These are phyloP conservation scores for Drosophila testacea DNA, from an alignment of 2,888 invertebrate species.

Conservation along the genomic window DNA sequence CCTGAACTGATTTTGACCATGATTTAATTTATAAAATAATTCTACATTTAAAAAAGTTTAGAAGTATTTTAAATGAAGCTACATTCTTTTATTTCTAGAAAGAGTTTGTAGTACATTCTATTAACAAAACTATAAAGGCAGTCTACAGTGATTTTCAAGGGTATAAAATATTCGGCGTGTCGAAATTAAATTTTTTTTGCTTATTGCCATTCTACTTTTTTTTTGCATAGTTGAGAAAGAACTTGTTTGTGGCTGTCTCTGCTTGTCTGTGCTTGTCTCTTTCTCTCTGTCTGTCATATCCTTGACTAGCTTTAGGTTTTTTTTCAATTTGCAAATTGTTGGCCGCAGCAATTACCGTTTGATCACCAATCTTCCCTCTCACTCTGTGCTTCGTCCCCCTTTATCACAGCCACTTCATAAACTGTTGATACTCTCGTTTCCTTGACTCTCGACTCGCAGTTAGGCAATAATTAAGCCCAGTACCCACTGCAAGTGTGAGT, in stretches of 20 bases:
- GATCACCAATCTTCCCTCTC: slow-evolving; percentile 42
- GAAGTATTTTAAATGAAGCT: too few relatives aligned
- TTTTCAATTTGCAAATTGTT: slow-evolving; percentile 73
- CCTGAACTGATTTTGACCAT: too few relatives aligned
- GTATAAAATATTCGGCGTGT: not conserved
- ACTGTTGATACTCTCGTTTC: slow-evolving; percentile 50
- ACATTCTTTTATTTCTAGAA: too few relatives aligned
- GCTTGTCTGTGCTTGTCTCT: slow-evolving; percentile 2
- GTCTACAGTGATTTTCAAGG: not conserved
- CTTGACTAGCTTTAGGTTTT: slow-evolving; percentile 44
- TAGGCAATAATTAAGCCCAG: slow-evolving; percentile 73
- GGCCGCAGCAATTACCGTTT: slow-evolving; percentile 75
- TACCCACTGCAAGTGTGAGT: slow-evolving; percentile 39
- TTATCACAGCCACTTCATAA: slow-evolving; percentile 56
- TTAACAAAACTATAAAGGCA: too few relatives aligned
- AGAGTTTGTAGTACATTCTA: too few relatives aligned
- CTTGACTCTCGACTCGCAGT: slow-evolving; percentile 16
- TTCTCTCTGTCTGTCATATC: slow-evolving; percentile 25
- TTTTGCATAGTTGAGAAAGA: slow-evolving; percentile 5
- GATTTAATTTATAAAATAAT: too few relatives aligned
- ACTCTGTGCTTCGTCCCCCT: not conserved
- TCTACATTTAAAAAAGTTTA: too few relatives aligned
- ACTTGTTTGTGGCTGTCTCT: slow-evolving; percentile 6
- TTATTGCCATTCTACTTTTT: not conserved
- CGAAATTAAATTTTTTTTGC: not conserved